Evolutionary conservation across 2,113 vertebrate genomes (phyloP).

Genomic region (Dicrurus megarhynchus): DNA sequence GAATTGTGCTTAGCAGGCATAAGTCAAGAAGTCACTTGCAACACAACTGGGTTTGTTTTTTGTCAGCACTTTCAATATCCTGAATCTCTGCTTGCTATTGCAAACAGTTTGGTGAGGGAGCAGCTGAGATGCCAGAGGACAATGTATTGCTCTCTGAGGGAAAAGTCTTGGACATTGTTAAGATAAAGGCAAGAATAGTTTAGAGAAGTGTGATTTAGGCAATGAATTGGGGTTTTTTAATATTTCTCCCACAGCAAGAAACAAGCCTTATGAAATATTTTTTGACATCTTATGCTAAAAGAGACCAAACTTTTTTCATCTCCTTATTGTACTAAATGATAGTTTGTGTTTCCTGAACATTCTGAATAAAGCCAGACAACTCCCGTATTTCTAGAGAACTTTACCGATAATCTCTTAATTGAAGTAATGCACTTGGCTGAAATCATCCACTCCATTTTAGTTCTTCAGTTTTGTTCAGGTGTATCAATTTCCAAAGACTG

Average conservation of each 20-base stretch:
- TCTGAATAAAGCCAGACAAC: neutral
- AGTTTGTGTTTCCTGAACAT: neutral
- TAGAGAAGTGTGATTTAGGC: neutral
- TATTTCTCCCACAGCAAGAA: neutral
- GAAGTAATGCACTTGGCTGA: neutral
- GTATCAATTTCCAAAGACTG: neutral
- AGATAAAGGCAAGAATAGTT: neutral
- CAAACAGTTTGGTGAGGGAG: neutral
- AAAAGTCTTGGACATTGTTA: neutral
- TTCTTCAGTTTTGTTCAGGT: neutral
- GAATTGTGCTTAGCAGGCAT: slow-evolving; percentile 4
- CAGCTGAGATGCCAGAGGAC: slow-evolving; percentile 34
- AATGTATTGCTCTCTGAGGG: neutral
- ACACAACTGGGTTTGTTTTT: slow-evolving; percentile 14
- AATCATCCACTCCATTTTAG: neutral
- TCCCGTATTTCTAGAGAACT: neutral
- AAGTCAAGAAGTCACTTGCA: slow-evolving; percentile 49
- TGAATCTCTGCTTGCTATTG: slow-evolving; percentile 26
- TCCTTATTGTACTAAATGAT: neutral
- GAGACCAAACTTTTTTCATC: neutral
- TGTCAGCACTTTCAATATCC: slow-evolving; percentile 4
- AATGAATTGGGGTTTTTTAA: neutral
- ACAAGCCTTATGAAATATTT: neutral
- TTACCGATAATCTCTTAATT: neutral
- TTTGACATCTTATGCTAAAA: neutral